A percentile compares a stretch with the other conserved stretches of the same genome.
These are phyloP conservation scores for Choristoneura fumiferana DNA, from an alignment of 1,140 invertebrate genomes.

Conservation along the genomic window DNA sequence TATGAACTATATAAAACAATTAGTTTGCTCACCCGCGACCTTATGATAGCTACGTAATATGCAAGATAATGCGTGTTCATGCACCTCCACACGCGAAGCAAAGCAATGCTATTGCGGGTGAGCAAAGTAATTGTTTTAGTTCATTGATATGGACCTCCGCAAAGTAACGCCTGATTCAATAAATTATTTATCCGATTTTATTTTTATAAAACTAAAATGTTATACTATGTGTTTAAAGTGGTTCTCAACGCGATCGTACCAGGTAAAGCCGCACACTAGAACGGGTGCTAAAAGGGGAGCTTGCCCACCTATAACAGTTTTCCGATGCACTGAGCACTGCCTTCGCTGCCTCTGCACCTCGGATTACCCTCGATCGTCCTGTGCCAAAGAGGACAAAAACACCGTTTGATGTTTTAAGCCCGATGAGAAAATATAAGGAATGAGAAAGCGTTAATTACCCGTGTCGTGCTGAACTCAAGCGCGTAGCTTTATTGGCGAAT, in stretches of 20 bases:
- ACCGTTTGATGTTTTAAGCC: conserved; percentile 37
- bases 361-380: conserved; percentile 42
- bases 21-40: too few species aligned
- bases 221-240: conserved; percentile 10
- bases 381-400: conserved; percentile 31
- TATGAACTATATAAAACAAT: too few species aligned
- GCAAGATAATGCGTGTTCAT: too few species aligned
- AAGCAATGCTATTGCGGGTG: too few species aligned
- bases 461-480: conserved; percentile 18
- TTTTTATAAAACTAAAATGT: too few species aligned
- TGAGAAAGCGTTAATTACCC: conserved; percentile 36
- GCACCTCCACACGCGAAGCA: too few species aligned
- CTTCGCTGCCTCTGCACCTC: conserved; percentile 45
- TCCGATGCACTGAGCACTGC: conserved; percentile 47
- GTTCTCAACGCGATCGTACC: conserved; percentile 6
- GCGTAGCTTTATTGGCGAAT: conserved; percentile 21
- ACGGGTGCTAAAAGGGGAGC: conserved; percentile 36
- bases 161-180: too few species aligned
- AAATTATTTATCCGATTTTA: too few species aligned
- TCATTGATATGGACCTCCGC: too few species aligned
- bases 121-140: too few species aligned
- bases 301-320: conserved; percentile 47
- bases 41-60: too few species aligned
- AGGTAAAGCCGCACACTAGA: conserved; percentile 26
- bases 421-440: conserved; percentile 32